Base-by-base conservation (phyloP, 2,113 vertebrate genomes). In the Poeciliopsis occidentalis region DNA sequence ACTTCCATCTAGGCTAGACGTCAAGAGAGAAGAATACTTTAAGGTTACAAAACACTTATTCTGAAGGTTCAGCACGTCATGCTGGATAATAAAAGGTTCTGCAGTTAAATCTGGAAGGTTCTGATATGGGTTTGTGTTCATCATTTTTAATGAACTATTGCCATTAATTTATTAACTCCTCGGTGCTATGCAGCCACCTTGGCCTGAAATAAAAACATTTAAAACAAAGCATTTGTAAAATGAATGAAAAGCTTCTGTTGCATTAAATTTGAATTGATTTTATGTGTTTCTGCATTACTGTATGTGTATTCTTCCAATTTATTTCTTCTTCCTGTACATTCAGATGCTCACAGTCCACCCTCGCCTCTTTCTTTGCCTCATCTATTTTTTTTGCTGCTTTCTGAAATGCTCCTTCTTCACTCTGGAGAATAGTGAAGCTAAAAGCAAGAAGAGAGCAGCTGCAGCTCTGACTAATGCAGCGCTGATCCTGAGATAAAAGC, bases 401-500 rank as follows among this genome's bases (percentile, higher is more conserved):
- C 65, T 75, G 12, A 12, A 7, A 67, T 22, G 31, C 39, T 62
- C 65, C 24, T 29, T 60, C 47, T 63, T 62, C 54, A 82, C 80
- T 78, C 75, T 26, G 8, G 68, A 79, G 71, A 86, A 73, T 78
- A 41, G 64, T 71, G n/a, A 60, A 72, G 68, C 73, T 87, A 80
- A 80, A 82, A 85, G 75, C 82, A 79, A 37, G 19, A 32, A 34
- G 12, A 64, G 76, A 62, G 30, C 69, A 72, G 64, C 70, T 37
- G 13, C 61, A 47, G 66, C 67, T 67, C 1, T 61, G 22, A 41
- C 76, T 87, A 87, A 84, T 84, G 84, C 72, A 73, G 3, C 31
- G 32, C 61, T 64, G 71, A 66, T 73, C 76, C 80, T 72, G 57
- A 71, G 76, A 85, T 87, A 80, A 84, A 85, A 85, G 74, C 74